Conservation (phyloP, 2,113 vertebrate species). For the Larimichthys polyactis region DNA sequence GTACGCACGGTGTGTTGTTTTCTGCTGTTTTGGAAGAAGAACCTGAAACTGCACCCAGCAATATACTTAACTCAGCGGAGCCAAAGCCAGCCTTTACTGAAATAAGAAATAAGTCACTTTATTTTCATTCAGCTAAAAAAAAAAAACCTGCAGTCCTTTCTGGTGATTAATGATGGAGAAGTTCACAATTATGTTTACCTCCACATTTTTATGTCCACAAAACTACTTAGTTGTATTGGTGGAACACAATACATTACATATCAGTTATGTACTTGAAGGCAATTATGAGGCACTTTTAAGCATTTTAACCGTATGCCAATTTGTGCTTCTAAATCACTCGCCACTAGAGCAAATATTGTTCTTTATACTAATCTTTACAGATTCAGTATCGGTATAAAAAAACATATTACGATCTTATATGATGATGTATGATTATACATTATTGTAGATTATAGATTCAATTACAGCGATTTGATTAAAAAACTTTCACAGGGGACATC, state of each 20-base stretch:
- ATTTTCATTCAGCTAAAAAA: neutral
- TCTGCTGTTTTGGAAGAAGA: neutral
- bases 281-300: slow-evolving; percentile 1
- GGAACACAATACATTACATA: neutral
- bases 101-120: neutral
- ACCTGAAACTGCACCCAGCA: neutral
- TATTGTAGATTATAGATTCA: too few species aligned
- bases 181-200: neutral
- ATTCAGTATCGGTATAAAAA: too few species aligned
- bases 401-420: too few species aligned
- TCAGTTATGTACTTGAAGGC: neutral
- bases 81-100: neutral
- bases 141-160: neutral
- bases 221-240: neutral
- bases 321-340: too few species aligned
- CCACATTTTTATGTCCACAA: neutral
- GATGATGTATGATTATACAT: too few species aligned
- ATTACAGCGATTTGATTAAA: too few species aligned
- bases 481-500: too few species aligned
- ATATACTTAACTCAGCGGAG: neutral
- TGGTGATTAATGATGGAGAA: neutral
- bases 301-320: neutral
- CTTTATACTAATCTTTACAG: too few species aligned
- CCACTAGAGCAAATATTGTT: too few species aligned
- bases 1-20: neutral